Evolutionary conservation across 2,888 invertebrate genomes (phyloP), one percentile per base, ranked within the genome.

Genomic region (Drosophila demipolita): DNA sequence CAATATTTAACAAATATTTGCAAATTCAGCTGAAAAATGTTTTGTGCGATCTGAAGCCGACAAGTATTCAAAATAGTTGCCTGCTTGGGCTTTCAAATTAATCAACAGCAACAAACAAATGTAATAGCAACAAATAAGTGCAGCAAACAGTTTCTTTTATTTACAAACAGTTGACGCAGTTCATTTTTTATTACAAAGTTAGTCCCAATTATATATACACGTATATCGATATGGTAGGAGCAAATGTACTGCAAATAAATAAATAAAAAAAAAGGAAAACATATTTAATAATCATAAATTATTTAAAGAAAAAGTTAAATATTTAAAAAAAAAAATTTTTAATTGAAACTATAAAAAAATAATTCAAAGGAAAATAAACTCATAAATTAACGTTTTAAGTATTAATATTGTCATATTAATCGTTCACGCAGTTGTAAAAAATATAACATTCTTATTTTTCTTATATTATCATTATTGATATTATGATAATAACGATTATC

Each of bases 1-100:
- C 58, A 73, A 38, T 60, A 65, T 78, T 78, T 61, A 61, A 48
- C 61, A 60, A 69, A 50, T 53, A 61, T 62, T 62, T 59, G 71
- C 61, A 49, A 58, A 70, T 35, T 52, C 48, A 38, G 15, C 17
- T 68, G 68, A 32, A 60, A 73, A 59, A 55, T 70, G 59, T 58
- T 72, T 59, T 68, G 20, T 61, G 71, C 48, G 72, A 49, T 61
- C 50, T 38, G 17, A 45, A 15, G 45, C 20, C 45, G 45, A 8
- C 15, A 45, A 15, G 23, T 23, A 45, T 45, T 70, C 57, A 61
- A 73, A 70, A 72, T 54, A 71, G 64, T 55, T 58, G 72, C 61
- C 62, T 20, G 36, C 45, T 17, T 50, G 17, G 42, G 76, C 42
- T 50, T 33, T 54, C 33, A 20, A 40, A 40, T 26, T 33, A 66